Base-by-base conservation (phyloP, 2,797 vertebrate species). In the Luscinia megarhynchos region DNA sequence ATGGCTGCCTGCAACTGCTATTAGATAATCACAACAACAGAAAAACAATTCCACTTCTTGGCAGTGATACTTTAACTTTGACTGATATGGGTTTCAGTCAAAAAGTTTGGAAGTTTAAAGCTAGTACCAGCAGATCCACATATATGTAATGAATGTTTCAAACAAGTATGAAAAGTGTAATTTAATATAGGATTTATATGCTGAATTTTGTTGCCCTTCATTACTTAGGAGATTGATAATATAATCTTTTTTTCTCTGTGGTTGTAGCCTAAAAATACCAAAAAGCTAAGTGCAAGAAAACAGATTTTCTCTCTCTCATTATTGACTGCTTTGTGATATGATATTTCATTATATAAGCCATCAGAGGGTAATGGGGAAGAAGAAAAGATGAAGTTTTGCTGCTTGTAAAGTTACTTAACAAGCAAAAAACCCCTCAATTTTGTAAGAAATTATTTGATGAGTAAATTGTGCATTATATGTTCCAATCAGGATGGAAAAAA, bases 51-150 rank as follows among this genome's bases (percentile, higher is more conserved):
- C 17, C 22, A 12, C 20, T 38, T 84, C 6, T 54, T 83, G 38
- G 20, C 2, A 72, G 15, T 16, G 7, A 14, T 46, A n/a, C 15
- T 29, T 29, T 64, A 64, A 16, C 10, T 29, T 22, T 61, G 12
- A 46, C 67, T 45, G 12, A 30, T 46, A 58, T 0, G 3, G 40
- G 3, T 6, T 78, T 73, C 34, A 67, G 20, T 32, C 27, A 83
- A 67, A 66, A 81, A 32, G 9, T 4, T 69, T 50, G 30, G 68
- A 83, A 77, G 80, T 57, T 58, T 85, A 43, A 21, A 61, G 12
- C 0, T 1, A 53, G 11, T 32, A 24, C 10, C 26, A 40, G 21
- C 13, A 2, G 5, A 69, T 66, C 3, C 11, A 67, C 2, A 6
- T 80, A 9, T 21, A 27, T 26, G 11, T 16, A 85, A 88, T 32